phyloP scores from a whole-genome alignment of 2,888 invertebrate species.

The Caenorhabditis virilis region DNA sequence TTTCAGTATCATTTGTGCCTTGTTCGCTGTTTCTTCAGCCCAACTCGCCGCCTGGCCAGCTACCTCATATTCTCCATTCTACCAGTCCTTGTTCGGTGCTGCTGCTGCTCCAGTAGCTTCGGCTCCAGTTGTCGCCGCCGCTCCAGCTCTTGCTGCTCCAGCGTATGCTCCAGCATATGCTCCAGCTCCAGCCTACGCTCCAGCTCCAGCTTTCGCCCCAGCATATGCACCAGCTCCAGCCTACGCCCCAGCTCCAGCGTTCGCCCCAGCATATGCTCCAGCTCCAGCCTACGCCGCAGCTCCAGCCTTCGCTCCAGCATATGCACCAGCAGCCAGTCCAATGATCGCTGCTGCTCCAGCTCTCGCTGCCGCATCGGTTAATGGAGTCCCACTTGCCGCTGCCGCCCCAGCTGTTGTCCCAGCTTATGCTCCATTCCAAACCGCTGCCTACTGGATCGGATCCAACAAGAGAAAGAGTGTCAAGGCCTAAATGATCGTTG shows the following conservation, averaged over 20 bases:
- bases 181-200: slow-evolving; percentile 23
- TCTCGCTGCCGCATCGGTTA: slow-evolving; percentile 13
- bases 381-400: slow-evolving; percentile 22
- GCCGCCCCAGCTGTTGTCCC: slow-evolving; percentile 39
- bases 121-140: slow-evolving; percentile 28
- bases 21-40: slow-evolving; percentile 30
- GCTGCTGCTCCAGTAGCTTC: slow-evolving; percentile 24
- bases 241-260: slow-evolving; percentile 7
- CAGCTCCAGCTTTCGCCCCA: slow-evolving; percentile 28
- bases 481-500: slow-evolving; percentile 24
- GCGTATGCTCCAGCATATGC: slow-evolving; percentile 31
- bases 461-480: slow-evolving; percentile 39
- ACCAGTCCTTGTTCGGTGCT: slow-evolving; percentile 42
- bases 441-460: slow-evolving; percentile 40
- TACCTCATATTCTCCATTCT: slow-evolving; percentile 49
- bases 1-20: slow-evolving; percentile 31
- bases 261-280: slow-evolving; percentile 29
- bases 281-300: slow-evolving; percentile 29
- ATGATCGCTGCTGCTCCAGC: slow-evolving; percentile 28
- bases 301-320: slow-evolving; percentile 30
- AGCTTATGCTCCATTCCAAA: slow-evolving; percentile 44
- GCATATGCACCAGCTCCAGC: slow-evolving; percentile 26
- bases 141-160: slow-evolving; percentile 8
- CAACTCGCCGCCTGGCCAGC: slow-evolving; percentile 47
- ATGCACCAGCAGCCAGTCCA: slow-evolving; percentile 13